These are phyloP conservation scores for Drosophila bocki DNA, from an alignment of 1,140 invertebrate species.

Conservation along the genomic window DNA sequence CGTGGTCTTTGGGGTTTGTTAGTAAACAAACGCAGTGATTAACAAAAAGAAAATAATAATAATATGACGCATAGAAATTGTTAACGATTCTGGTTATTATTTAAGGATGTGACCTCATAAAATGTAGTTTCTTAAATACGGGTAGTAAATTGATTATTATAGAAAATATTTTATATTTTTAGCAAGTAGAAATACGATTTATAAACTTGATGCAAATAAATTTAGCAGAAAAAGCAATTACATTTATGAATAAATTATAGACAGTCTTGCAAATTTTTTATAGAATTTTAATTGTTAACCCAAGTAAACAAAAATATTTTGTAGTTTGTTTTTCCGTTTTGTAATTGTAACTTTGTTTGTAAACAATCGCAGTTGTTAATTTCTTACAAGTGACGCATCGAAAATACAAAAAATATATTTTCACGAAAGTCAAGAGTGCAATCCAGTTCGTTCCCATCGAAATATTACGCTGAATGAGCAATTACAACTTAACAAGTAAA, in stretches of 20 bases:
- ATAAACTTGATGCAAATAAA: background rate
- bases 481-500: conserved; percentile 17
- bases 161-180: background rate
- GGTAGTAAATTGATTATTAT: background rate
- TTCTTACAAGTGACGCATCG: conserved; percentile 21
- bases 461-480: conserved; percentile 9
- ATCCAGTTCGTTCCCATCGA: conserved; percentile 30
- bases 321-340: background rate
- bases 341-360: conserved; percentile 25
- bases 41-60: conserved; percentile 10
- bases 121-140: background rate
- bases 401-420: conserved; percentile 3
- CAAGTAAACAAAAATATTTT: background rate
- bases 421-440: conserved; percentile 28
- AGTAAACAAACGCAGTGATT: conserved; percentile 47
- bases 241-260: background rate
- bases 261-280: no score
- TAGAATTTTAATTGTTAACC: no score
- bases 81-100: background rate
- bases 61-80: conserved; percentile 5
- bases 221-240: background rate
- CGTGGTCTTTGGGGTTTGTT: conserved; percentile 36
- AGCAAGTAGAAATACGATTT: background rate
- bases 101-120: conserved; percentile 1
- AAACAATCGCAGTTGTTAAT: conserved; percentile 26